Evolutionary conservation across 2,113 vertebrate genomes (phyloP), one percentile per base, ranked within the genome.

Genomic region (Ellobius talpinus): DNA sequence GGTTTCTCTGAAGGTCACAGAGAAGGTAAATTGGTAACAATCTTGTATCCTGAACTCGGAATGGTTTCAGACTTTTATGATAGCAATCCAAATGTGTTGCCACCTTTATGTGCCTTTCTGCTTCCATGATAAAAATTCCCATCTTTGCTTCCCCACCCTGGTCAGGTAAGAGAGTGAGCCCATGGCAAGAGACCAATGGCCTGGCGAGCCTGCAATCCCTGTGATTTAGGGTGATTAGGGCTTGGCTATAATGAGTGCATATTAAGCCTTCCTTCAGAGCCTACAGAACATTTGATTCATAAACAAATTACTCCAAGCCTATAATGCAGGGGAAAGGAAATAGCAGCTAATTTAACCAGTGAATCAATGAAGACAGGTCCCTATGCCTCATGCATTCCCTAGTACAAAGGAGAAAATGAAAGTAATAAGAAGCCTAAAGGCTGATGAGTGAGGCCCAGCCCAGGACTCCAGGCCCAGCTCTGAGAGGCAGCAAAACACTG

Each of bases 261-360:
- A 89, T 91, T 95, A 96, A 92, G 55, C 88, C 89, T 96, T 85
- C 93, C 90, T 84, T 93, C 92, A 42, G 61, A 52, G 61, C 81
- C 81, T 36, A 47, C 50, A 84, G 93, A 97, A 84, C 96, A 88
- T 72, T 94, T 94, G 96, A 94, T 96, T 97, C 96, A 96, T 97
- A 98, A 96, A 96, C 96, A 97, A 96, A 97, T 98, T 96, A 96
- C 92, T 78, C 63, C 6, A n/a, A 55, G 87, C 84, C 92, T 81
- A 17, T 77, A 72, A 91, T 66, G 76, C 85, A 55, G 87, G 91
- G 94, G 96, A 91, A 92, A 92, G 95, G 95, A 96, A 96, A 89
- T 81, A 97, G 96, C 95, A 92, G 97, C 97, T 97, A 96, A 97
- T 97, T 98, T 97, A 97, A 97, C 96, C 91, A 89, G 94, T 87